Conservation (phyloP, 2,888 invertebrate genomes). For the Myopa tessellatipennis region DNA sequence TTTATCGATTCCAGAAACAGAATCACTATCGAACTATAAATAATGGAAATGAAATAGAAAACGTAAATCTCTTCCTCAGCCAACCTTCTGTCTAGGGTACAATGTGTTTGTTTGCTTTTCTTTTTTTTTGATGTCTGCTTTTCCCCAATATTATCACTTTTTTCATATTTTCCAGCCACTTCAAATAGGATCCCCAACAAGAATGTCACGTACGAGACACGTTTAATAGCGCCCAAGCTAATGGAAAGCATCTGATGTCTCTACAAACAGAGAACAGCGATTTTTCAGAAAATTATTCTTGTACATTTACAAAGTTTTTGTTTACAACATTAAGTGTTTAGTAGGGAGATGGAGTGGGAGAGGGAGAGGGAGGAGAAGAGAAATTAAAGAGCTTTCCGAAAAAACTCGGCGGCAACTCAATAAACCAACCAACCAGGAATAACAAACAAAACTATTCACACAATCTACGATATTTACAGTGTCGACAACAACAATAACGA, state of each 20-base stretch:
- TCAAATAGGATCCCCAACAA: not conserved
- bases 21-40: too few species aligned
- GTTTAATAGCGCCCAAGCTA: not conserved
- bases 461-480: not conserved
- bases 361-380: not conserved
- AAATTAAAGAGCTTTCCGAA: not conserved
- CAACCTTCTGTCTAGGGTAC: too few species aligned
- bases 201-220: conserved; percentile 20
- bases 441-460: not conserved
- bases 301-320: not conserved
- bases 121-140: too few species aligned
- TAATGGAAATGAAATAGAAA: too few species aligned
- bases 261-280: not conserved
- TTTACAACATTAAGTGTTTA: not conserved
- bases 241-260: conserved; percentile 3
- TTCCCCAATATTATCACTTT: too few species aligned
- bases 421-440: not conserved
- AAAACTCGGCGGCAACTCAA: conserved; percentile 1
- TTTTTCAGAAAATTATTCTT: not conserved
- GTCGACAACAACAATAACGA: not conserved
- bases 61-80: too few species aligned
- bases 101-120: too few species aligned
- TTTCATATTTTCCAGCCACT: not conserved
- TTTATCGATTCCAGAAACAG: too few species aligned
- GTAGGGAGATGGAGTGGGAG: not conserved